Percentiles rank a stretch among this genome's conserved stretches.
phyloP scores from a whole-genome alignment of 2,888 invertebrate species.

The Latheticus oryzae region DNA sequence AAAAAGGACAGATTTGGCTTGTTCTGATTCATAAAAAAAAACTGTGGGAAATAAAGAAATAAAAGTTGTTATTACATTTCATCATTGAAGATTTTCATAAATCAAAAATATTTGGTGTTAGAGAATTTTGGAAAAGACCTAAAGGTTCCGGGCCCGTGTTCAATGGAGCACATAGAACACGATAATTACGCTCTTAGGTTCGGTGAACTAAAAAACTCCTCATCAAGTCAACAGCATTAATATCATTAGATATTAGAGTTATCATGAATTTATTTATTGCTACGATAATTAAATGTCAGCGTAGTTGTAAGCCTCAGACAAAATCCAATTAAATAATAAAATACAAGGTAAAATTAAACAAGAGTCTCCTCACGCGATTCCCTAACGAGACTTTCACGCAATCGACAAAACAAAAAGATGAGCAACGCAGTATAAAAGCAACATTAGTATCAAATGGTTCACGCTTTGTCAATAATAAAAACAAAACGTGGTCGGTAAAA shows the following conservation, averaged over 20 bases:
- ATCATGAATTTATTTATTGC: constrained; percentile 35
- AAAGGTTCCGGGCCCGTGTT: too few relatives aligned
- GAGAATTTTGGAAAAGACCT: too few relatives aligned
- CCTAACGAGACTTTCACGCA: constrained; percentile 31
- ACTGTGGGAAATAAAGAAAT: too few relatives aligned
- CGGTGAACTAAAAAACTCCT: constrained; percentile 7
- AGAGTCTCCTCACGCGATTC: constrained; percentile 37
- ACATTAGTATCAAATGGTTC: constrained; percentile 16
- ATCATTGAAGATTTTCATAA: too few relatives aligned
- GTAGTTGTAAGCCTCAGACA: constrained; percentile 29
- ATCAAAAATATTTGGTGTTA: too few relatives aligned
- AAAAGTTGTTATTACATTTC: too few relatives aligned
- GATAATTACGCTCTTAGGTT: too few relatives aligned
- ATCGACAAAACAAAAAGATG: constrained; percentile 24
- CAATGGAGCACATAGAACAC: too few relatives aligned
- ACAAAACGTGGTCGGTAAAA: constrained; percentile 9
- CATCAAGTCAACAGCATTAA: constrained; percentile 29
- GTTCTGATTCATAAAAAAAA: too few relatives aligned
- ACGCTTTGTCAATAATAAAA: constrained; percentile 25
- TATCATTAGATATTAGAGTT: constrained; percentile 31
- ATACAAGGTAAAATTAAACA: constrained; percentile 42
- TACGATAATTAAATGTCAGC: constrained; percentile 42
- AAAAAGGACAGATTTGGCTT: too few relatives aligned
- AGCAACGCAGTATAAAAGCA: constrained; percentile 14
- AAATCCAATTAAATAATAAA: constrained; percentile 44